These are phyloP conservation scores for Ictalurus furcatus DNA, from an alignment of 2,113 vertebrate genomes.

Conservation along the genomic window DNA sequence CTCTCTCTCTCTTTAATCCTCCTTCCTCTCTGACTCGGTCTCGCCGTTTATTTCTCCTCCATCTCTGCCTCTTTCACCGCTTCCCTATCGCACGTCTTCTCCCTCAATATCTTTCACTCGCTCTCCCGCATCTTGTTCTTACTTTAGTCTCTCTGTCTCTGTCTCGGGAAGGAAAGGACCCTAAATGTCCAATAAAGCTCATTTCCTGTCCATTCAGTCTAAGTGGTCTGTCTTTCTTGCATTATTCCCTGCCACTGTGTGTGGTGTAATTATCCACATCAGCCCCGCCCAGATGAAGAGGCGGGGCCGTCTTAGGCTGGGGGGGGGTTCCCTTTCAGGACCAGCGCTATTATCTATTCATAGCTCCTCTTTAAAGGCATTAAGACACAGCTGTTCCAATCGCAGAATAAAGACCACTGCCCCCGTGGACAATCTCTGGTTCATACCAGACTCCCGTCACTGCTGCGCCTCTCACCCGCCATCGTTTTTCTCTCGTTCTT, in stretches of 20 bases:
- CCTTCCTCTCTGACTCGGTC: background rate
- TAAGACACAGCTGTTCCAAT: slow-evolving; percentile 82
- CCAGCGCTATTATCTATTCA: slow-evolving; percentile 79
- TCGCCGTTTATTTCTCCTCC: background rate
- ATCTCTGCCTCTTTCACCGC: background rate
- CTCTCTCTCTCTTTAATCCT: background rate
- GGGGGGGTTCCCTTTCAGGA: slow-evolving; percentile 67
- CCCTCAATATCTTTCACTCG: background rate
- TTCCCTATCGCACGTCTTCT: background rate
- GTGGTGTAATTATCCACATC: slow-evolving; percentile 52
- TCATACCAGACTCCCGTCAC: slow-evolving; percentile 71
- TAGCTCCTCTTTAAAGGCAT: slow-evolving; percentile 64
- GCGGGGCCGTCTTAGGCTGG: slow-evolving; percentile 14
- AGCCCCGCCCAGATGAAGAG: slow-evolving; percentile 75
- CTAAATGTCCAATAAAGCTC: background rate
- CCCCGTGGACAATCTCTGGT: slow-evolving; percentile 67
- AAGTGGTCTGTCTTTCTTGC: slow-evolving; percentile 27
- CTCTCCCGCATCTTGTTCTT: background rate
- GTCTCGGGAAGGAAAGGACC: background rate
- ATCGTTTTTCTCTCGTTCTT: slow-evolving; percentile 33
- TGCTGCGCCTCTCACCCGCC: slow-evolving; percentile 75
- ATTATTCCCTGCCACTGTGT: slow-evolving; percentile 47
- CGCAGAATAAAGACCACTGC: slow-evolving; percentile 81
- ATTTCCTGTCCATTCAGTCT: background rate
- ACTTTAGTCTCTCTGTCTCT: background rate